phyloP scores from a whole-genome alignment of 92 coral and sea anemone species.

The Phenganax marumi region DNA sequence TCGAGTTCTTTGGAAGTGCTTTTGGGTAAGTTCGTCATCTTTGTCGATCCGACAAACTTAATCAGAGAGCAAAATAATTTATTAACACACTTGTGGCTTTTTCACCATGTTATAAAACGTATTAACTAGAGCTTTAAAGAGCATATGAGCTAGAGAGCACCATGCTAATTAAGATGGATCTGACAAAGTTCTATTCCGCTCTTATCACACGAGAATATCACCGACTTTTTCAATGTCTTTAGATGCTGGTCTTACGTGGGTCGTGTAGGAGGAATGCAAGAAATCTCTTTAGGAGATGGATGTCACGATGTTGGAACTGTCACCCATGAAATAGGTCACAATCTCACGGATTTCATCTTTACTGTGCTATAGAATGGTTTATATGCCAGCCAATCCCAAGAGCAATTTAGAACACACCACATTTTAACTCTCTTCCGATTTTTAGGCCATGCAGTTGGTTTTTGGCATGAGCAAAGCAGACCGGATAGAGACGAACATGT shows the following conservation, averaged over 20 bases:
- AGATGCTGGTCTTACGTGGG: constrained; percentile 88
- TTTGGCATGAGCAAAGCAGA: constrained; percentile 96
- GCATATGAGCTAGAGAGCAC: too few species aligned
- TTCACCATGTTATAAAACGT: too few species aligned
- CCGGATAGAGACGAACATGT: constrained; percentile 85
- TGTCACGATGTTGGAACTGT: constrained; percentile 83
- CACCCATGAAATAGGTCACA: constrained; percentile 82
- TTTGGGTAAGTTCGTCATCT: constrained; percentile 59
- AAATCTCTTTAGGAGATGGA: constrained; percentile 65
- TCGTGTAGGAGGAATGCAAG: constrained; percentile 82
- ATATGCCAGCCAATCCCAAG: not conserved
- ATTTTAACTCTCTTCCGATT: not conserved
- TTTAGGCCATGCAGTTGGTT: constrained; percentile 88
- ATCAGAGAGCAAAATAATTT: not conserved
- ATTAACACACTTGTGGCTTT: too few species aligned
- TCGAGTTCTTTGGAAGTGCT: constrained; percentile 70
- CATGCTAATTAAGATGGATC: too few species aligned
- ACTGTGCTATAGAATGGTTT: not conserved
- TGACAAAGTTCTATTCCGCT: not conserved
- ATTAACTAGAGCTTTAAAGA: too few species aligned
- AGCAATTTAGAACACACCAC: not conserved
- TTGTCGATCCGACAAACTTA: not conserved
- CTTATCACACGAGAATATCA: not conserved
- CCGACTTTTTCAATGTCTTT: not conserved
- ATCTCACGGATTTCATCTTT: not conserved